Conservation (phyloP, 1,140 invertebrate genomes). For the Dysdera silvatica region DNA sequence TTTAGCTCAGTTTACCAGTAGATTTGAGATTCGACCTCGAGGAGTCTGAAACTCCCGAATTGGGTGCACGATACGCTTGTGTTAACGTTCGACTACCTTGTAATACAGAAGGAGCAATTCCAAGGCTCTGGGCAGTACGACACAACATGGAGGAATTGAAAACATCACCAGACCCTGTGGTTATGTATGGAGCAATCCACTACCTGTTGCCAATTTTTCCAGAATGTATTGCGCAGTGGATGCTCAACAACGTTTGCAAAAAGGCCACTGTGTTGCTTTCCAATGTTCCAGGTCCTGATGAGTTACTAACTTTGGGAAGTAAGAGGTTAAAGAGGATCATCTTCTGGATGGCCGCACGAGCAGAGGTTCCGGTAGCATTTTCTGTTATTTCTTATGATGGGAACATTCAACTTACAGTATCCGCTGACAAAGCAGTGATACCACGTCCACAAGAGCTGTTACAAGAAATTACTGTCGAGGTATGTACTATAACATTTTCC, state of each 20-base stretch:
- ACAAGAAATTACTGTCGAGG: slow-evolving; percentile 40
- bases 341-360: slow-evolving; percentile 47
- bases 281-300: slow-evolving; percentile 50
- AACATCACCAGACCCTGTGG: slow-evolving; percentile 49
- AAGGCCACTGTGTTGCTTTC: slow-evolving; percentile 45
- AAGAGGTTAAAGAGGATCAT: slow-evolving; percentile 46
- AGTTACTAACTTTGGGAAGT: slow-evolving; percentile 41
- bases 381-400: slow-evolving; percentile 52
- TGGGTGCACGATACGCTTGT: slow-evolving; percentile 46
- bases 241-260: slow-evolving; percentile 34
- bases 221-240: slow-evolving; percentile 30
- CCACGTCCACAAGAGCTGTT: slow-evolving; percentile 41
- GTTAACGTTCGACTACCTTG: slow-evolving; percentile 47
- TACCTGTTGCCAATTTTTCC: slow-evolving; percentile 42
- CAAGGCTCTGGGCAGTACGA: slow-evolving; percentile 53
- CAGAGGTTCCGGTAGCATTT: slow-evolving; percentile 47
- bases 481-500: slow-evolving; percentile 25
- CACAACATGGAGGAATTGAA: slow-evolving; percentile 48
- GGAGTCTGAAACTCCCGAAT: slow-evolving; percentile 35
- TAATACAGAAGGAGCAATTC: slow-evolving; percentile 52
- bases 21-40: slow-evolving; percentile 44
- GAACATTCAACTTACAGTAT: slow-evolving; percentile 48
- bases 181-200: slow-evolving; percentile 48
- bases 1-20: slow-evolving; percentile 46
- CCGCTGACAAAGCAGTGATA: slow-evolving; percentile 46